Conservation (phyloP, 2,113 vertebrate genomes). For the Carassius carassius region DNA sequence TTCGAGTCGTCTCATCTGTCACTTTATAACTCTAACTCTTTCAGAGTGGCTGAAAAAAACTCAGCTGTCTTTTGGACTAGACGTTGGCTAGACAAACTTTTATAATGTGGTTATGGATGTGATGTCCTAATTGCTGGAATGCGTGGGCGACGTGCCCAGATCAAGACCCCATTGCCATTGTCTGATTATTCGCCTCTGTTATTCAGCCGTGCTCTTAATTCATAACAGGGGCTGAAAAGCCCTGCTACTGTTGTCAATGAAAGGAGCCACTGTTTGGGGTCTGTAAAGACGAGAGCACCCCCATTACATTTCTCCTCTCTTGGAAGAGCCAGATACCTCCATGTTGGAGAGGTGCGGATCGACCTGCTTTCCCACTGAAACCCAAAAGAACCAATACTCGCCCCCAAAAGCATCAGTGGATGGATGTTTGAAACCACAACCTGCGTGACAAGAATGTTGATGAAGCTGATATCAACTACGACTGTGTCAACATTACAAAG, state of each 20-base stretch:
- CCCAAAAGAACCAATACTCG: neutral
- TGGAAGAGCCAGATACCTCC: conserved; percentile 10
- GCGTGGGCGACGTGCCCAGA: conserved; percentile 43
- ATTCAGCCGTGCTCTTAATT: conserved; percentile 50
- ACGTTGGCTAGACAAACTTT: conserved; percentile 3
- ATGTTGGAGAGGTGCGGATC: conserved; percentile 6
- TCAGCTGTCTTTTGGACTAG: neutral
- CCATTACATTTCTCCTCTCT: conserved; percentile 18
- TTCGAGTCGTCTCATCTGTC: neutral
- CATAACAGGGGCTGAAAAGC: conserved; percentile 48
- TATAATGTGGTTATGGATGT: conserved; percentile 37
- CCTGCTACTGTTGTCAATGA: conserved; percentile 54
- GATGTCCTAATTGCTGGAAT: conserved; percentile 51
- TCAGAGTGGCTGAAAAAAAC: neutral
- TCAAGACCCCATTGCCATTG: conserved; percentile 36
- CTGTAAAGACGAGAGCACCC: conserved; percentile 38
- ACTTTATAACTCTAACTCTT: neutral
- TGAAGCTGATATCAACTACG: neutral
- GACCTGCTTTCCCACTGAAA: conserved; percentile 29
- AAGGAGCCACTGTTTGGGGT: conserved; percentile 46
- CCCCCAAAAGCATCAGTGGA: neutral
- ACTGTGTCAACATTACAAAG: neutral
- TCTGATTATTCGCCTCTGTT: conserved; percentile 35
- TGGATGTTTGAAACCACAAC: conserved; percentile 34
- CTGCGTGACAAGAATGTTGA: conserved; percentile 6